Base-by-base conservation (phyloP, 2,113 vertebrate genomes). In the Aegotheles bennettii region DNA sequence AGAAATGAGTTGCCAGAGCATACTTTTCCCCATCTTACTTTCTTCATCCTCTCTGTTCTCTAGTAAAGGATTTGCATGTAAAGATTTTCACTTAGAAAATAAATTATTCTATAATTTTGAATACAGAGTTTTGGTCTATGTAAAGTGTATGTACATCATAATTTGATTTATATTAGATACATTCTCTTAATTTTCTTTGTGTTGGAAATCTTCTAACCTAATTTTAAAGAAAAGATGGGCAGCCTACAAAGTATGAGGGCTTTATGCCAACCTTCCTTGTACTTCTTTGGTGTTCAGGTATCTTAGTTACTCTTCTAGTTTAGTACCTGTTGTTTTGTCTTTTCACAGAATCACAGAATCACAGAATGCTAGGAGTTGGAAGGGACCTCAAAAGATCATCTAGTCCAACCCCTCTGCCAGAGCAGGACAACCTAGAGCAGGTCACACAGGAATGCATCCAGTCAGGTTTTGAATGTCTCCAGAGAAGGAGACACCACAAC, bases 11-110 rank as follows among this genome's bases (percentile, higher is more conserved):
- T 18, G 1, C 11, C 11, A 89, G 29, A 89, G 15, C 11, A 40
- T 38, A 64, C 3, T 26, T 73, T 51, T 0, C 1, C 8, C 1
- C 1, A 1, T 70, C 11, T 35, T 59, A 21, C 12, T 61, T 1
- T n/a, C 16, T 56, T 21, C 25, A 89, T 59, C 48, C 5, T 50
- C 9, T 42, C 3, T 77, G 6, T 43, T 80, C 13, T 77, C 7
- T 45, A 53, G 10, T 36, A 42, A 60, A 75, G 6, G 1, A 54
- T 36, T 65, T 53, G 23, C 4, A 15, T 15, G 26, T 20, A 38
- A 88, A 68, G 9, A 28, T 73, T 83, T 60, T 48, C 20, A 47
- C 20, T 26, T 79, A 9, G 19, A 11, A 93, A 75, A 82, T 2
- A 67, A 89, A 64, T 24, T 3, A 3, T 24, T 59, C 71, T 26